Conservation (phyloP, 1,140 invertebrate genomes). For the Arctopsyche grandis region DNA sequence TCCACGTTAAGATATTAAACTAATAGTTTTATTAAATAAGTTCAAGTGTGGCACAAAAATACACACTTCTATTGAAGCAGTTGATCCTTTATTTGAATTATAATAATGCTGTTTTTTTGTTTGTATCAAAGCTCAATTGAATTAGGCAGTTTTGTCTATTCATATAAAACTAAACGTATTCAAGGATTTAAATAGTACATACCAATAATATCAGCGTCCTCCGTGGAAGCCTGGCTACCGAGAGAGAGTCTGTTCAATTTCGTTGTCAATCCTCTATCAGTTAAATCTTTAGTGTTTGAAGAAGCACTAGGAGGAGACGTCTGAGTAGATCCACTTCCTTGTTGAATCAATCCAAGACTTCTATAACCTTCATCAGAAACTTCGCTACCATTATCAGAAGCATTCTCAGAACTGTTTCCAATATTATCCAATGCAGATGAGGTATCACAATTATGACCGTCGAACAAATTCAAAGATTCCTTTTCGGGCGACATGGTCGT, state of each 20-base stretch:
- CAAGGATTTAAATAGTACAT: conserved; percentile 9
- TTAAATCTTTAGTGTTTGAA: conserved; percentile 55
- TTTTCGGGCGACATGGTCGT: conserved; percentile 63
- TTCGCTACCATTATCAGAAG: conserved; percentile 86
- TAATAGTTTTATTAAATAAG: too few species aligned
- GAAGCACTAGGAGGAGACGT: conserved; percentile 58
- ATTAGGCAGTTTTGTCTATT: too few species aligned
- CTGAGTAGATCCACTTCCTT: conserved; percentile 62
- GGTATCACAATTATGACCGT: conserved; percentile 43
- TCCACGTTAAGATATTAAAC: too few species aligned
- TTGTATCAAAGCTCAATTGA: too few species aligned
- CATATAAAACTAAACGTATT: too few species aligned
- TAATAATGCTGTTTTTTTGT: too few species aligned
- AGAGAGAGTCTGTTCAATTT: conserved; percentile 71
- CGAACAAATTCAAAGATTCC: conserved; percentile 44
- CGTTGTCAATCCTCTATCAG: conserved; percentile 60
- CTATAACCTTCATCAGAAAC: conserved; percentile 89
- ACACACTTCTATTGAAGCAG: too few species aligned
- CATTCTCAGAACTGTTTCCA: conserved; percentile 65
- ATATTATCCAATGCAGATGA: conserved; percentile 60
- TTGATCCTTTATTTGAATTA: too few species aligned
- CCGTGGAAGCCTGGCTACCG: conserved; percentile 73
- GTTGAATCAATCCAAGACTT: conserved; percentile 77
- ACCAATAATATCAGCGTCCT: conserved; percentile 76
- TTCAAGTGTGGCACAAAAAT: too few species aligned